Base-by-base conservation (phyloP, 2,888 invertebrate species). In the Stenoptilia bipunctidactyla region DNA sequence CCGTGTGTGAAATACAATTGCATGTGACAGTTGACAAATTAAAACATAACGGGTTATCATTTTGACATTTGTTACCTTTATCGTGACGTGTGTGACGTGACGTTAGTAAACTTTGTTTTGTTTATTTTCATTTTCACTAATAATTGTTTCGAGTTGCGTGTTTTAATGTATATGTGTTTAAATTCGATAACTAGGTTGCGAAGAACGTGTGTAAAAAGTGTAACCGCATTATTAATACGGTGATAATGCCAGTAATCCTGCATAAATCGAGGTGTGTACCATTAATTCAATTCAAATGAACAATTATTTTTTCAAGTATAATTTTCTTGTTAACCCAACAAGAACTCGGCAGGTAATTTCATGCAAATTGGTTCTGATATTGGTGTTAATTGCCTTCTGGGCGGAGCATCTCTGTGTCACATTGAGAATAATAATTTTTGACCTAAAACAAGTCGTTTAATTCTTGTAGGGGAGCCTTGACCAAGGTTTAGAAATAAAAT, bases 1-100 rank as follows among this genome's bases (percentile, higher is more conserved):
- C 34, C 36, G 38, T 25, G 27, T 36, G 43, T 40, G 37, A 6
- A 30, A 38, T 15, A 5, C 15, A 8, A 13, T 12, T 13, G 10
- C 40, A 39, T 39, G 45, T 34, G 30, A 27, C 34, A 34, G 39
- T 45, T 42, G 38, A 44, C 36, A 34, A 15, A 34, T 36, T 14
- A 30, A 30, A 30, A 20, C 20, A 8, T 30, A 30, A 12, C 30
- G 30, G 30, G 30, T 30, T 56, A 53, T 53, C 62, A 59, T 66
- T 73, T 79, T 79, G 79, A 79, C 77, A 79, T 71, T 65, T 71
- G 56, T 20, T 8, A 20, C 20, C 20, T 20, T 30, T n/a, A 30
- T n/a, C 3, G 12, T 30, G 30, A 30, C 30, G n/a, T 63, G 30
- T 9, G 12, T 30, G 30, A 30, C 30, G 12, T 30, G 30, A 30